Evolutionary conservation across 2,113 vertebrate species (phyloP).

Genomic region (Ammodytes marinus): DNA sequence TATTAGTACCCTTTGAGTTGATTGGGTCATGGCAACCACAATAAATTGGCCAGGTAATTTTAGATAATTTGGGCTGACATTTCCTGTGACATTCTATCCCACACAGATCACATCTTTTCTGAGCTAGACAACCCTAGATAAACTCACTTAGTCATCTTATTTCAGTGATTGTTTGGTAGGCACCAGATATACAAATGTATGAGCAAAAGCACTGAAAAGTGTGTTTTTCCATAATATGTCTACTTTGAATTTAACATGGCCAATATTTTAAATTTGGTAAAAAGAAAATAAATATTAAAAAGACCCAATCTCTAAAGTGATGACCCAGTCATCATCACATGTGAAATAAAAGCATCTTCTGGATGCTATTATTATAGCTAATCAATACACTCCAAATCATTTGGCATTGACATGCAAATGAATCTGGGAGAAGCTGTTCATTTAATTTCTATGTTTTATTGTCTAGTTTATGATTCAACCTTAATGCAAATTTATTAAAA

Average conservation of each 20-base stretch:
- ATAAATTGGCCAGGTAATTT: slow-evolving; percentile 10
- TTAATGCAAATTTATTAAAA: background rate
- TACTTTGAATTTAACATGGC: too few relatives aligned
- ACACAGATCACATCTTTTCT: too few relatives aligned
- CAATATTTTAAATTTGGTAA: background rate
- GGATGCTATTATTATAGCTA: background rate
- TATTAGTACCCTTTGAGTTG: slow-evolving; percentile 1
- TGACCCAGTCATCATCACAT: slow-evolving; percentile 18
- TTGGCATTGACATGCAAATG: background rate
- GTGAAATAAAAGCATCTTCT: slow-evolving; percentile 3
- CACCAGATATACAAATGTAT: too few relatives aligned
- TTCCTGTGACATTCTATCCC: background rate
- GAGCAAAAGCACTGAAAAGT: too few relatives aligned
- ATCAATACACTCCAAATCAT: background rate
- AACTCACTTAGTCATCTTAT: too few relatives aligned
- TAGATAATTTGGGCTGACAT: background rate
- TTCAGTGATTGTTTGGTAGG: too few relatives aligned
- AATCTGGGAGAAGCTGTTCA: background rate
- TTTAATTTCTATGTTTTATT: background rate
- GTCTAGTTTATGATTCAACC: background rate
- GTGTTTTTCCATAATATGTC: too few relatives aligned
- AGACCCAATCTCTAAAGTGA: background rate
- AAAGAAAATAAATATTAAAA: background rate
- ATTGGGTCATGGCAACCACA: slow-evolving; percentile 5
- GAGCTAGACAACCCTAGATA: too few relatives aligned